These are phyloP conservation scores for Physella acuta DNA, from an alignment of 1,140 invertebrate genomes.

Conservation along the genomic window DNA sequence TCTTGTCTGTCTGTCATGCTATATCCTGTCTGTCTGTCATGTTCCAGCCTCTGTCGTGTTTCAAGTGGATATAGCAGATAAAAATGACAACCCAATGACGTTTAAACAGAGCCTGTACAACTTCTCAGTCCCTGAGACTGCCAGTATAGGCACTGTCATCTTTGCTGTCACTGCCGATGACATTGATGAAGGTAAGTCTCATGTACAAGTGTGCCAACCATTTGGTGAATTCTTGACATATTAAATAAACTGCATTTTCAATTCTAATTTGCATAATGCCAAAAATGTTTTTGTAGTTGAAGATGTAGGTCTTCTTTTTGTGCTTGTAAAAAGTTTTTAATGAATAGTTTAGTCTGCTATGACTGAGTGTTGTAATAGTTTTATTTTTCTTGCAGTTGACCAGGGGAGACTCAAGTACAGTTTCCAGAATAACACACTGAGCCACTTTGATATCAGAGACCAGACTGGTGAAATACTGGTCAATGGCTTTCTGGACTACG, in stretches of 20 bases:
- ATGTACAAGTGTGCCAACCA: no score
- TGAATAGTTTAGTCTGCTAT: no score
- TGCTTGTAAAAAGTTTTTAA: no score
- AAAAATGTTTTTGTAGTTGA: no score
- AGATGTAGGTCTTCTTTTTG: no score
- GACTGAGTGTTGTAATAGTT: no score
- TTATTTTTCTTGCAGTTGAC: conserved; percentile 21
- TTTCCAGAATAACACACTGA: background rate
- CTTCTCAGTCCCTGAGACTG: conserved; percentile 95
- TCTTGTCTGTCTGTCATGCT: no score
- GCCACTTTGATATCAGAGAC: conserved; percentile 37
- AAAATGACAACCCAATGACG: conserved; percentile 97
- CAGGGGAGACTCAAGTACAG: conserved; percentile 13
- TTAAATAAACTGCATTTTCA: no score
- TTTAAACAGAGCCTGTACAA: conserved; percentile 95
- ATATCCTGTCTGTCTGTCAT: background rate
- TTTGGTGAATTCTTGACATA: no score
- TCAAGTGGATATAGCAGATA: conserved; percentile 77
- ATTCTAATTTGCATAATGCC: no score
- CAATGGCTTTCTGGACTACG: conserved; percentile 49
- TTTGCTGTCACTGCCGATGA: conserved; percentile 97
- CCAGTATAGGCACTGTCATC: conserved; percentile 93
- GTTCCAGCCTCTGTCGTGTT: conserved; percentile 42
- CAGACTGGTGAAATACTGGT: conserved; percentile 47
- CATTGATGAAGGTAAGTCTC: conserved; percentile 95